These are phyloP conservation scores for Grus americana DNA, from an alignment of 2,113 vertebrate species.

Conservation along the genomic window DNA sequence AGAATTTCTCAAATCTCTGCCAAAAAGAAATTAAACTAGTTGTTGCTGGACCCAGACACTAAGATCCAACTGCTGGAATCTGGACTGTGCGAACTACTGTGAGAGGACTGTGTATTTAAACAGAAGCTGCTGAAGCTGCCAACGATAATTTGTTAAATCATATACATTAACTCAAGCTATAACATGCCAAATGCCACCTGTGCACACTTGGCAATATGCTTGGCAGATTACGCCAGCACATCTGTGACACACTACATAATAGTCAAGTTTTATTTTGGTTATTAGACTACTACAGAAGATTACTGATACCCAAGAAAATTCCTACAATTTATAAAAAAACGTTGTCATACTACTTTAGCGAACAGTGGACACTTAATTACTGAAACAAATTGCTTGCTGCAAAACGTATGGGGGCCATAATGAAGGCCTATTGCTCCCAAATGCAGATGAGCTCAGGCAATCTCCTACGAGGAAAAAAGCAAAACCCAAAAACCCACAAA, in stretches of 20 bases:
- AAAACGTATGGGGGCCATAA: neutral
- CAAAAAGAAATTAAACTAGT: conserved; percentile 28
- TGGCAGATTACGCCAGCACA: conserved; percentile 26
- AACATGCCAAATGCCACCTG: conserved; percentile 29
- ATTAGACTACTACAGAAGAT: neutral
- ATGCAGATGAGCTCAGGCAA: neutral
- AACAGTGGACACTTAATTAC: neutral
- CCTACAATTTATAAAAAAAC: neutral
- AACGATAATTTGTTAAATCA: conserved; percentile 39
- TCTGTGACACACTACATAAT: neutral
- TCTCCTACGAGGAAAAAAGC: neutral
- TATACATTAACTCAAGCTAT: neutral
- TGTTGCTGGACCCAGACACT: neutral
- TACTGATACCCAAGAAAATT: neutral
- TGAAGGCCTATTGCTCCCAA: neutral
- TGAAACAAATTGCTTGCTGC: conserved; percentile 14
- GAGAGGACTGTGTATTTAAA: neutral
- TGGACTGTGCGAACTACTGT: neutral
- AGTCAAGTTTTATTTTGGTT: neutral
- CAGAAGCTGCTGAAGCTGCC: conserved; percentile 34
- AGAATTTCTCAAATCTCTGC: conserved; percentile 23
- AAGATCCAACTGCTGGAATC: conserved; percentile 13
- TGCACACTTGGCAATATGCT: neutral
- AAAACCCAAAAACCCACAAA: neutral
- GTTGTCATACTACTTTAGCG: neutral